Evolutionary conservation across 2,888 invertebrate genomes (phyloP), one percentile per base, ranked within the genome.

Genomic region (Asteroscopus sphinx): DNA sequence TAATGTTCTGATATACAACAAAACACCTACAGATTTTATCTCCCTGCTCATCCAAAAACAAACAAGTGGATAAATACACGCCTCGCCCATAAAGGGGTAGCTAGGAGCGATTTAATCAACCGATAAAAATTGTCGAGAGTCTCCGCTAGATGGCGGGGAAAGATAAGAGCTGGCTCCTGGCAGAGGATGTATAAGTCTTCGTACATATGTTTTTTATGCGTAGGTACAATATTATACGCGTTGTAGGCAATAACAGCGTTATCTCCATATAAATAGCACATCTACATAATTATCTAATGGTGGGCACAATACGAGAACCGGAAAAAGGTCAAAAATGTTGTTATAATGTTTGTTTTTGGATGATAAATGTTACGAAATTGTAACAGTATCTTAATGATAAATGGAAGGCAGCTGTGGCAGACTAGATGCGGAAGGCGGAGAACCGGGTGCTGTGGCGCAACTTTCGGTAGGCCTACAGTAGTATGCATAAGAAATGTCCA

Each of bases 91-190:
- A 90, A 91, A 92, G 88, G 91, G 92, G 91, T 91, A 90, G 89
- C 88, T 84, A 80, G 76, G 73, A 81, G 81, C 87, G 91, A 92
- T 92, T 89, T 91, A 89, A 92, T 92, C 87, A 88, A 79, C 83
- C 83, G 92, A 93, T 93, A 92, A 90, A 90, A 91, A 86, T 83
- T 89, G 87, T 87, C 80, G 79, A 77, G 82, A 80, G 74, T 63
- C 80, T 66, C 76, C 83, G 79, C 82, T 82, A 86, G 90, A 90
- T 92, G 88, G 86, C 89, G 85, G 77, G 80, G 49, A 44, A 17
- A 66, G 90, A 91, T 91, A 88, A 76, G 41, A 74, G 39, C 64
- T 70, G 76, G 73, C 73, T 76, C 73, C 77, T 72, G 66, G 67
- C 68, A 59, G 59, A 57, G 45, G 62, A 52, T 37, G 53, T 54